A percentile compares a stretch with the other conserved stretches of the same genome.
These are phyloP conservation scores for Leptobrachium leishanense DNA, from an alignment of 2,113 vertebrate species.

Conservation along the genomic window DNA sequence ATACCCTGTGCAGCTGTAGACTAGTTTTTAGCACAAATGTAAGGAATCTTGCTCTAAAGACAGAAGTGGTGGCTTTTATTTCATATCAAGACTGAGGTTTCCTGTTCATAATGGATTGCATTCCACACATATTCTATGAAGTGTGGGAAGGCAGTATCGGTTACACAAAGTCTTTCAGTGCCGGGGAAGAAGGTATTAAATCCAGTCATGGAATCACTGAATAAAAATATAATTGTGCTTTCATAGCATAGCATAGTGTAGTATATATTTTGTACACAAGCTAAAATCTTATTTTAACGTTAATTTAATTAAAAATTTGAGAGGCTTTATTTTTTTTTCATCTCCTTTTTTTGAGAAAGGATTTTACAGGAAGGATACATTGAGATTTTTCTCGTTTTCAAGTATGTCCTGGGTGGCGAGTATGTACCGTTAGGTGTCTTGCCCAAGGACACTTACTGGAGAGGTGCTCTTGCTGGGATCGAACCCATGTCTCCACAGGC, in stretches of 20 bases:
- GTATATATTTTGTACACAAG: not conserved
- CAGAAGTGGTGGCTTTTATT: conserved; percentile 23
- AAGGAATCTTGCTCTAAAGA: conserved; percentile 21
- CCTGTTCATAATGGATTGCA: conserved; percentile 33
- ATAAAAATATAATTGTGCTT: not conserved
- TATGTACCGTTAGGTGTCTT: no score
- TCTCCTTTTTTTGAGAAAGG: no score
- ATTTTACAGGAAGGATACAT: no score
- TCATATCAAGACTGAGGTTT: conserved; percentile 25
- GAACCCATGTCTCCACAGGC: no score
- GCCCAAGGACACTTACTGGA: no score
- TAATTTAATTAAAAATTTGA: no score
- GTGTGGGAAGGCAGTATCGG: conserved; percentile 32
- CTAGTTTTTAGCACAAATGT: conserved; percentile 18
- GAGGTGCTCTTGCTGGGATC: no score
- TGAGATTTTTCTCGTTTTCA: no score
- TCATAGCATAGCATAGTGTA: not conserved
- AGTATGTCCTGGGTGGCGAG: no score
- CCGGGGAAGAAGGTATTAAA: not conserved
- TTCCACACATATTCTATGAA: conserved; percentile 35
- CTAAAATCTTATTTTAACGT: no score
- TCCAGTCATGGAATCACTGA: not conserved
- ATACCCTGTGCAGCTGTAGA: conserved; percentile 34
- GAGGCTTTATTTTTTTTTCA: no score
- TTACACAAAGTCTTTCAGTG: conserved; percentile 17